These are phyloP conservation scores for Drosophila limbata DNA, from an alignment of 2,888 invertebrate species.

Conservation along the genomic window DNA sequence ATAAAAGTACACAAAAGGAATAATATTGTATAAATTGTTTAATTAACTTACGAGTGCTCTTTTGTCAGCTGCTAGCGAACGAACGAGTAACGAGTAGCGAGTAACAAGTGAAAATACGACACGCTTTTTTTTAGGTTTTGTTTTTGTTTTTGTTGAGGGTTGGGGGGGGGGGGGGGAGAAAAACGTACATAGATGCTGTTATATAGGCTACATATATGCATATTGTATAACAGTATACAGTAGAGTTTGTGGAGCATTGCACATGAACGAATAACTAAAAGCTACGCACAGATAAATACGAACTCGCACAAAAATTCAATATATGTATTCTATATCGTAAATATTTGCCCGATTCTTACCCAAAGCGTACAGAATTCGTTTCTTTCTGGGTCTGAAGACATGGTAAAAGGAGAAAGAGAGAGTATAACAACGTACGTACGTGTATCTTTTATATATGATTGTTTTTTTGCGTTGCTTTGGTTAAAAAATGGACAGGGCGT, in stretches of 20 bases:
- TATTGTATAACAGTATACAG: slow-evolving; percentile 58
- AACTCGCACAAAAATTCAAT: slow-evolving; percentile 45
- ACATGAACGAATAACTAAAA: slow-evolving; percentile 66
- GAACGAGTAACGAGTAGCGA: slow-evolving; percentile 33
- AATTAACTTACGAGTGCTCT: slow-evolving; percentile 51
- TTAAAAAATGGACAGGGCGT: slow-evolving; percentile 45
- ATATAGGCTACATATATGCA: slow-evolving; percentile 48
- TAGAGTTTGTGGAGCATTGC: slow-evolving; percentile 53
- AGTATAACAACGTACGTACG: slow-evolving; percentile 51
- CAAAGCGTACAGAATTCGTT: slow-evolving; percentile 48
- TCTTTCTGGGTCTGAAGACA: slow-evolving; percentile 54
- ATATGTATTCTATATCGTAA: slow-evolving; percentile 26
- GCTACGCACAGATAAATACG: slow-evolving; percentile 68
- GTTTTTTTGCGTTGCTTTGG: slow-evolving; percentile 25
- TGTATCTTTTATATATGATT: slow-evolving; percentile 13
- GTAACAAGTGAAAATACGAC: slow-evolving; percentile 39
- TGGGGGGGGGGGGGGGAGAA: neutral
- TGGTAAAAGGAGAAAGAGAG: slow-evolving; percentile 38
- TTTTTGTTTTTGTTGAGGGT: slow-evolving; percentile 7
- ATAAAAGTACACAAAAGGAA: slow-evolving; percentile 15
- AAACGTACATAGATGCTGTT: slow-evolving; percentile 51
- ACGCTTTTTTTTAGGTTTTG: slow-evolving; percentile 2
- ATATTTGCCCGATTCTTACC: slow-evolving; percentile 63
- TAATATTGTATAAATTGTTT: slow-evolving; percentile 23
- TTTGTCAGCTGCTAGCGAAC: slow-evolving; percentile 35